These are phyloP conservation scores for Apis cerana DNA, from an alignment of 1,140 invertebrate species.

Conservation along the genomic window DNA sequence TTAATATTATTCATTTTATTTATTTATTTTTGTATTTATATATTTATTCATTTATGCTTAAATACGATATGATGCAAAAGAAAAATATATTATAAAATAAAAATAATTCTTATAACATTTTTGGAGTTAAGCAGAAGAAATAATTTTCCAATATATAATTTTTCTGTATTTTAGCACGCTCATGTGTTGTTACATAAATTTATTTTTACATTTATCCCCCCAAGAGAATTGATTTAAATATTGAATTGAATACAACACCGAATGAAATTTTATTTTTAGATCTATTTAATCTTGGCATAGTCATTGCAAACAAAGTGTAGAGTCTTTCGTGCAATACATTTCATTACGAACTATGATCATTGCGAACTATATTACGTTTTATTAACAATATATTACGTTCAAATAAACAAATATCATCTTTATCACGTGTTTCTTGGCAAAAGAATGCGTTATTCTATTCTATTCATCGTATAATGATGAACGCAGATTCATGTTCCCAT, in stretches of 20 bases:
- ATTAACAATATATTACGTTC: too few species aligned
- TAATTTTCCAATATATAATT: not conserved
- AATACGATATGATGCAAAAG: too few species aligned
- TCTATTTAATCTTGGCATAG: constrained; percentile 25
- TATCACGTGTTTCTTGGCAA: not conserved
- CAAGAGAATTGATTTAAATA: not conserved
- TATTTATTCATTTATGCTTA: not conserved
- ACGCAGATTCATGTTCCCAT: not conserved
- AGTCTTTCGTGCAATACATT: not conserved
- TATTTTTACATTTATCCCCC: not conserved
- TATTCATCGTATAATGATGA: too few species aligned
- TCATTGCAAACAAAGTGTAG: not conserved
- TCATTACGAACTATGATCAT: not conserved
- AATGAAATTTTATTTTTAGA: not conserved
- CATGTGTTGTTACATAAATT: not conserved
- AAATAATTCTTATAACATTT: too few species aligned
- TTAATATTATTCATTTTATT: not conserved
- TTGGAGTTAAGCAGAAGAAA: too few species aligned
- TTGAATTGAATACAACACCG: not conserved
- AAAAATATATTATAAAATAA: too few species aligned
- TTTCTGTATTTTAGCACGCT: not conserved
- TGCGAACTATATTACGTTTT: not conserved
- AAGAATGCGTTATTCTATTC: not conserved
- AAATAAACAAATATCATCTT: constrained; percentile 2
- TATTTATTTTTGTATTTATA: not conserved